Evolutionary conservation across 2,888 invertebrate species (phyloP), one percentile per base, ranked within the genome.

Genomic region (Aplocera efformata): DNA sequence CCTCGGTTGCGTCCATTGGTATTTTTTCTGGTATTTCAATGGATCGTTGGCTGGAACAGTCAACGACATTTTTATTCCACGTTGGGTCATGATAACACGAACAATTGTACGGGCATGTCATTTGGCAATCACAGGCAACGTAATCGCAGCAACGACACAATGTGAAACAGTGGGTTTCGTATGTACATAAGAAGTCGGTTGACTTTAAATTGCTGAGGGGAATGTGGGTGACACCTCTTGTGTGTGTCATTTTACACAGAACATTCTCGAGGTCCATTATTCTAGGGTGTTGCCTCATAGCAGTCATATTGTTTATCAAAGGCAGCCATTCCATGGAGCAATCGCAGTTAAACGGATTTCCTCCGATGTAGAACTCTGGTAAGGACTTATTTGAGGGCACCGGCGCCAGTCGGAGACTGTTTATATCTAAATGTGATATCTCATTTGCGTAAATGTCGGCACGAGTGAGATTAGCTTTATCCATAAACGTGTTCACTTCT

Each of bases 271-370:
- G 88, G 72, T 97, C 97, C 92, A 96, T 95, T 59, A 97, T 93
- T 48, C 92, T 90, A 2, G 97, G 96, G 78, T 96, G 94, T 72
- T 96, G 96, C 41, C 95, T 90, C 57, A 93, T 91, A 6, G 91
- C 90, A 50, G 94, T 94, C 90, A 95, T 92, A 80, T 94, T 95
- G 86, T 96, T 96, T 81, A 96, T 94, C 63, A 94, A 90, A 67
- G 96, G 96, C 67, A 97, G 80, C 98, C 98, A 98, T 77, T 97
- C 97, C 96, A 98, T 96, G 33, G 94, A 94, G 80, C 98, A 98
- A 82, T 97, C 96, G 82, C 98, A 98, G 71, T 94, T 93, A 84
- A 98, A 96, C 48, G 97, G 97, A 88, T 98, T 98, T 57, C 95
- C 95, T 57, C 96, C 96, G 63, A 98, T 90, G 77, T 96, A 96